Base-by-base conservation (phyloP, 2,113 vertebrate genomes). In the Caracal caracal region DNA sequence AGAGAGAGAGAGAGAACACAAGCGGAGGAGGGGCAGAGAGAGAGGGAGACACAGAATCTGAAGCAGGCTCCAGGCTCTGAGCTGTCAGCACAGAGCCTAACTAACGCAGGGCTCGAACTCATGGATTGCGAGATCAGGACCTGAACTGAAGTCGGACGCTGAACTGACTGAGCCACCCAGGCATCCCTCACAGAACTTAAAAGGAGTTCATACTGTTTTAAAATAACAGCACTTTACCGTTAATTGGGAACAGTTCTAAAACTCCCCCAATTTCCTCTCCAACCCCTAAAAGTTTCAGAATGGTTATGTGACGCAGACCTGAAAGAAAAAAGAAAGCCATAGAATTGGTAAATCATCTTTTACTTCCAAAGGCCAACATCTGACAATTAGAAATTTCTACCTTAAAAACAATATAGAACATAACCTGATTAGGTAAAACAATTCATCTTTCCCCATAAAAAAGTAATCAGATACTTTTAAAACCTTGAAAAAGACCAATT, bases 231-330 rank as follows among this genome's bases (percentile, higher is more conserved):
- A 86, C 80, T 99, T 99, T 98, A 99, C 99, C 99, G 10, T 99
- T 99, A 97, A 99, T 99, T 3, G 99, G 99, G 94, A 99, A 99
- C 12, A 99, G 97, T 95, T 99, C 99, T 98, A 99, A 97, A 93
- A 99, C 99, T 75, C 99, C 99, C 28, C 99, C 99, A 97, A 99
- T 98, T 49, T 98, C 97, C 33, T 98, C 95, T 71, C 99, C 99
- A 1, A 99, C 97, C 3, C 99, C 99, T 76, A 99, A 98, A 98
- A 99, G 95, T 98, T 99, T 99, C 97, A 99, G 99, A 91, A 99
- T 96, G 51, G 99, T 99, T 91, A 99, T 99, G 96, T 99, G 99
- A 61, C 99, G 99, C 96, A 99, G 98, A 98, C 99, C 99, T 99
- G 93, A 88, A 79, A 87, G 86, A 81, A 86, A 98, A 98, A 86